Evolutionary conservation across 1,140 invertebrate species (phyloP), one percentile per base, ranked within the genome.

Genomic region (Heterodera carotae): DNA sequence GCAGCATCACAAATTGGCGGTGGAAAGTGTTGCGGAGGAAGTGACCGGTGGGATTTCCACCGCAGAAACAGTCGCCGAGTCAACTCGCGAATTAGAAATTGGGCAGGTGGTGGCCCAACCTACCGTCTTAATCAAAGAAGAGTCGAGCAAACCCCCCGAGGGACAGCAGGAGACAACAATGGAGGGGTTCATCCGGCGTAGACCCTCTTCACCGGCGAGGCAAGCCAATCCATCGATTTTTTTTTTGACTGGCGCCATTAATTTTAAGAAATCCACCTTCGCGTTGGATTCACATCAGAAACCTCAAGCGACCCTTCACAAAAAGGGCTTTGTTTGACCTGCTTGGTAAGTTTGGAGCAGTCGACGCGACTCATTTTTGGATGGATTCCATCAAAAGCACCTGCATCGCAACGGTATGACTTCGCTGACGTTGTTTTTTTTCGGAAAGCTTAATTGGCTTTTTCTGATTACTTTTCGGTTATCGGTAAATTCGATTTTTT

Each of bases 331-430:
- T 84, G 25, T 70, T 71, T 29, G 53, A 64, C 10, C 70, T 83
- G 70, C 73, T 84, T 29, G 34, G 69, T 53, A 81, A 77, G 34
- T 77, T 81, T 67, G 84, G 84, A 22, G 71, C 34, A 33, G 64
- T 80, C 6, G 78, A 77, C 56, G 76, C 77, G 15, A 64, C 34
- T 34, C 76, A 78, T 71, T 84, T 84, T 67, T 84, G 83, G 83
- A 84, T 84, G 60, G 83, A 84, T 53, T 84, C 77, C 33, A 79
- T 84, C 33, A 84, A 85, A 62, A 84, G 77, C 67, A 83, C 84
- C 53, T 84, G 83, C 70, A 78, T 84, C 73, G 83, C 71, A 29
- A 85, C 82, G 79, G 83, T 84, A 33, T 27, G 60, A n/a, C 0
- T 53, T 53, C 18, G 5, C 22, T 53, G 12, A 18, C 31, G 53